These are phyloP conservation scores for Poeciliopsis turneri DNA, from an alignment of 2,797 vertebrate species.

Conservation along the genomic window DNA sequence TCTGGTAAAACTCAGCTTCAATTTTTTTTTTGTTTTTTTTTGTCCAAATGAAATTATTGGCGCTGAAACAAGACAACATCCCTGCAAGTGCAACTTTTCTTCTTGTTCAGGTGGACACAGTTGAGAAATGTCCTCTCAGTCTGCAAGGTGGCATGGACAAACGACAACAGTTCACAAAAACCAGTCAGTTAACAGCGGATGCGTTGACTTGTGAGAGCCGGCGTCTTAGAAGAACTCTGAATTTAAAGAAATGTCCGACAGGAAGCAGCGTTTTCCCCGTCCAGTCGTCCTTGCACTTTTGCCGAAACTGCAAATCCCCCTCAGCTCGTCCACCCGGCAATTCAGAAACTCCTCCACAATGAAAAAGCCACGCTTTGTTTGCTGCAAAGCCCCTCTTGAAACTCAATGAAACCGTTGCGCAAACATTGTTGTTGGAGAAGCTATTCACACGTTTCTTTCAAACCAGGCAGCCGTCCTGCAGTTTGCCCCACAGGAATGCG, in stretches of 20 bases:
- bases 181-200: neutral
- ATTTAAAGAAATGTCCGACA: neutral
- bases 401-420: constrained; percentile 6
- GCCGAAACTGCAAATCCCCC: neutral
- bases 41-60: neutral
- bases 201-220: neutral
- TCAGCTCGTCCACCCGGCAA: neutral
- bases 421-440: neutral
- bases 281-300: neutral
- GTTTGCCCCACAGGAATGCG: constrained; percentile 1
- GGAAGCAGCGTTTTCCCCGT: neutral
- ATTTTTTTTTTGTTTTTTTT: neutral
- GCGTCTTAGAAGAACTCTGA: neutral
- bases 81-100: neutral
- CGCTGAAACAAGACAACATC: neutral
- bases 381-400: neutral
- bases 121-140: neutral
- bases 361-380: neutral
- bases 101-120: neutral
- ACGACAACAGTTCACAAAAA: neutral
- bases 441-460: constrained; percentile 8
- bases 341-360: neutral
- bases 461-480: neutral
- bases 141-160: neutral
- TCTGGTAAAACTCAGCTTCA: neutral